Base-by-base conservation (phyloP, 1,140 invertebrate species). In the Drusus annulatus region DNA sequence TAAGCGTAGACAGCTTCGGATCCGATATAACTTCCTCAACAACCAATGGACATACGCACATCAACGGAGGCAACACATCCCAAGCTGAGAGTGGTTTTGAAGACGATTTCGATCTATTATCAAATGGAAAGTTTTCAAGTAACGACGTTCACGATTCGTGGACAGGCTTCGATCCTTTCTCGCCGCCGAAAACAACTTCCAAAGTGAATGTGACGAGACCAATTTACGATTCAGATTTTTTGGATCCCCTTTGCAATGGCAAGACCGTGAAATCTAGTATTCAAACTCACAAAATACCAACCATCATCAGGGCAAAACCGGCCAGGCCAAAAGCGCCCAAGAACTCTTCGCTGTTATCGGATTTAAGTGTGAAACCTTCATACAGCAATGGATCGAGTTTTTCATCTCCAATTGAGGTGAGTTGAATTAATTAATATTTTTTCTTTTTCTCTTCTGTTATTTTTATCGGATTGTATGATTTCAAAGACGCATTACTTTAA, bases 31-130 rank as follows among this genome's bases (percentile, higher is more conserved):
- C 92, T 23, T 91, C 91, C 4, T 92, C 92, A 76, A 92, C 92
- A 6, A 75, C 60, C 23, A 89, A 88, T 69, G 87, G 89, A 45
- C 87, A 88, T 90, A 89, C 84, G 80, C 88, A 87, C 85, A 91
- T 84, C 86, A 92, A 84, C 81, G 92, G 92, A 80, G 92, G 93
- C n/a, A 93, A 92, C 84, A 92, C 92, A 7, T 94, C 93, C n/a
- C 92, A 93, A 84, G 91, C 92, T 65, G 93, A 94, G 86, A 94
- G 93, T 88, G 93, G 92, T 25, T 94, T 94, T 84, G 94, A 94
- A 85, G 94, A 95, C 87, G 94, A 95, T 85, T 94, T 94, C 86
- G 93, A 94, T 84, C 90, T 93, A 19, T 91, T 91, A 51, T 86
- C 90, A 5, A 85, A 87, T 73, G 86, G 88, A 16, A 90, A 87